These are phyloP conservation scores for Eurois occulta DNA, from an alignment of 2,888 invertebrate genomes.

Conservation along the genomic window DNA sequence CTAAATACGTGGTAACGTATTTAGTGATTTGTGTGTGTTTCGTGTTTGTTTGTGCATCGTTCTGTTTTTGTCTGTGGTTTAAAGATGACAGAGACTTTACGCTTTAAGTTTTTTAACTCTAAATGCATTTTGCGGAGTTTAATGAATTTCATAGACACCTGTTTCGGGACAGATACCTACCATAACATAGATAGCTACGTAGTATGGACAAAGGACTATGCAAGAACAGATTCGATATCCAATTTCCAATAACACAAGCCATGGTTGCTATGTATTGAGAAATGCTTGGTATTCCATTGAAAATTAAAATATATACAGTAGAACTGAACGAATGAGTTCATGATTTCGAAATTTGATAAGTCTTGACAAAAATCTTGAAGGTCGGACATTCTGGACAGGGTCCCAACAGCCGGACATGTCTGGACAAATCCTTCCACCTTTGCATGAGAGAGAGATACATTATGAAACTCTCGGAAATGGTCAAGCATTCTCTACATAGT, in stretches of 20 bases:
- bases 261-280: background rate
- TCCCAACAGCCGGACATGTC: background rate
- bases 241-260: background rate
- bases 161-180: background rate
- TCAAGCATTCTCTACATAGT: background rate
- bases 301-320: background rate
- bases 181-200: background rate
- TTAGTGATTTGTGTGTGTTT: too few relatives aligned
- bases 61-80: background rate
- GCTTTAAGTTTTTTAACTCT: background rate
- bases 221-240: background rate
- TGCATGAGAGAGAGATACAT: background rate
- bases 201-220: background rate
- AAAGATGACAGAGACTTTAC: background rate
- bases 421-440: background rate
- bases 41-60: too few relatives aligned
- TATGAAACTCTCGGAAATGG: background rate
- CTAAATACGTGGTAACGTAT: too few relatives aligned
- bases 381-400: background rate
- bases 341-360: background rate
- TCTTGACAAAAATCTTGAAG: background rate
- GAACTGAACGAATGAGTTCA: background rate
- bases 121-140: background rate
- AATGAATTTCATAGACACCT: background rate
- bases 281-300: background rate